Conservation (phyloP, 2,797 vertebrate genomes). For the Malurus leucopterus region DNA sequence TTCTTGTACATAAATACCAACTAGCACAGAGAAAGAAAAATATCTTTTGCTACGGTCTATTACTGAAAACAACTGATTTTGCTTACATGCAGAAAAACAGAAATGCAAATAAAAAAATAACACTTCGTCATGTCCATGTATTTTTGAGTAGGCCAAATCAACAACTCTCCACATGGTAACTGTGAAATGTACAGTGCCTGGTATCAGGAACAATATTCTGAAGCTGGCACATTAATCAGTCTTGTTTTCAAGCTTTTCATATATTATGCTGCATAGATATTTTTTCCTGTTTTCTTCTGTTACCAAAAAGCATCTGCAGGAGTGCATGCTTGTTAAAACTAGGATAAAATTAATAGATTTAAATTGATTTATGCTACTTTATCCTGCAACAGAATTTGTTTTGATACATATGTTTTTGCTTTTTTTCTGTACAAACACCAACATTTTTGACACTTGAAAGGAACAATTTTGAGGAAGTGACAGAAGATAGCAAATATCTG, state of each 20-base stretch:
- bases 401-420: conserved; percentile 68
- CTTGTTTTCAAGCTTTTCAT: conserved; percentile 70
- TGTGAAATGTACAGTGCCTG: conserved; percentile 73
- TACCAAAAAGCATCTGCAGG: conserved; percentile 69
- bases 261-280: conserved; percentile 63
- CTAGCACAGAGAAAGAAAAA: conserved; percentile 32
- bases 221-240: conserved; percentile 72
- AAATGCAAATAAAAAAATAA: conserved; percentile 70
- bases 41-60: conserved; percentile 45
- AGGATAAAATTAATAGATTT: conserved; percentile 69
- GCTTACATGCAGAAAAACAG: conserved; percentile 60
- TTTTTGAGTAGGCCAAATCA: conserved; percentile 72
- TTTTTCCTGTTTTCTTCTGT: conserved; percentile 61
- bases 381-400: conserved; percentile 68
- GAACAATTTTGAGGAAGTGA: conserved; percentile 62
- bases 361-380: conserved; percentile 64
- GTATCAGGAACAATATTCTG: conserved; percentile 72
- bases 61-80: conserved; percentile 57
- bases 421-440: conserved; percentile 62
- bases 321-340: conserved; percentile 61
- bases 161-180: conserved; percentile 74
- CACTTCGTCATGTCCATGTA: conserved; percentile 71
- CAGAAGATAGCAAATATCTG: conserved; percentile 63
- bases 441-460: conserved; percentile 68
- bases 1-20: conserved; percentile 31